Evolutionary conservation across 1,140 invertebrate genomes (phyloP).

Genomic region (Caenorhabditis tropicalis): DNA sequence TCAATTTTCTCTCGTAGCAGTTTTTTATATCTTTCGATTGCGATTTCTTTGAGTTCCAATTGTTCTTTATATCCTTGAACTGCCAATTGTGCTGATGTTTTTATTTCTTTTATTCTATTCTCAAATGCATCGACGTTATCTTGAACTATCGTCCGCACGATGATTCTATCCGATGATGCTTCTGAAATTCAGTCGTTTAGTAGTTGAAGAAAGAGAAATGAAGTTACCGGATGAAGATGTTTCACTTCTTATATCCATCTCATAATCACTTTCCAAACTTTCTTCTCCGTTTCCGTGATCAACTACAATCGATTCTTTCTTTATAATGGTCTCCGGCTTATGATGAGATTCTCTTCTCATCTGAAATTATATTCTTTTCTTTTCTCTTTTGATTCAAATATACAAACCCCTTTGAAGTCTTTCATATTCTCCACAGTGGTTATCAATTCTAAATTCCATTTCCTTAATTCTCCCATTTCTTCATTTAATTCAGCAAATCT

Average conservation of each 20-base stretch:
- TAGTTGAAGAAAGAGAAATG: not conserved
- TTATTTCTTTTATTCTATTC: slow-evolving; percentile 52
- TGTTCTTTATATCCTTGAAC: slow-evolving; percentile 57
- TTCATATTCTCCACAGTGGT: slow-evolving; percentile 37
- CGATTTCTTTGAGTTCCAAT: slow-evolving; percentile 48
- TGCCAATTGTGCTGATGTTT: slow-evolving; percentile 46
- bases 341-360: not conserved
- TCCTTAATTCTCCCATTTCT: slow-evolving; percentile 53
- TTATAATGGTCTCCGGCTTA: not conserved
- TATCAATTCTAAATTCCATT: slow-evolving; percentile 52
- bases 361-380: slow-evolving; percentile 16
- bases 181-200: slow-evolving; percentile 35
- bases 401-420: not conserved
- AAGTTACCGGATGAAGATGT: not conserved
- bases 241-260: slow-evolving; percentile 47
- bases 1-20: slow-evolving; percentile 46
- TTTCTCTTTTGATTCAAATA: not conserved
- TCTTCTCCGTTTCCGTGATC: not conserved
- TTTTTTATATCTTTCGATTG: slow-evolving; percentile 52
- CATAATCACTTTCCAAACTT: slow-evolving; percentile 48
- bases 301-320: not conserved
- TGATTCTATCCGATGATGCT: not conserved
- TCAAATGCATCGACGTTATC: slow-evolving; percentile 54
- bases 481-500: slow-evolving; percentile 39
- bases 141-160: slow-evolving; percentile 46